These are phyloP conservation scores for Pachyramphus minor DNA, from an alignment of 2,113 vertebrate genomes.

Conservation along the genomic window DNA sequence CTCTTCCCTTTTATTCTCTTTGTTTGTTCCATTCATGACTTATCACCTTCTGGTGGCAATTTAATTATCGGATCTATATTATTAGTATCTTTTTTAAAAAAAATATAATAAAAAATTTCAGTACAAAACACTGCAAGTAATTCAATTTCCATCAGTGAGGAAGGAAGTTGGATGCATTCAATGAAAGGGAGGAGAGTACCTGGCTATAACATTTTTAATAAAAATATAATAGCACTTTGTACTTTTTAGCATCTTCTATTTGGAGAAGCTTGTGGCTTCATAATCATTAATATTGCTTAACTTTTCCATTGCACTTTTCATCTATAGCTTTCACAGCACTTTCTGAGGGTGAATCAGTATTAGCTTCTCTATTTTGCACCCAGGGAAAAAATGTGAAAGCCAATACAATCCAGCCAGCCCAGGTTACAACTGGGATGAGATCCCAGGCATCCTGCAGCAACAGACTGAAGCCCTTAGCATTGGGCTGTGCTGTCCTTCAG, in stretches of 20 bases:
- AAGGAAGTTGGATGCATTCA: conserved; percentile 54
- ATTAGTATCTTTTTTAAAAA: conserved; percentile 35
- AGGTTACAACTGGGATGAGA: neutral
- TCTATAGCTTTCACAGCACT: neutral
- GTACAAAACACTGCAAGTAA: conserved; percentile 63
- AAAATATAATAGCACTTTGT: conserved; percentile 53
- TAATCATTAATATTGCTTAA: conserved; percentile 49
- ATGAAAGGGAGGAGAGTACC: conserved; percentile 53
- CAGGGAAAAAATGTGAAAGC: neutral
- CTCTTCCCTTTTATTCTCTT: conserved; percentile 61
- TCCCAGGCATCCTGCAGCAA: neutral
- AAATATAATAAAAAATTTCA: conserved; percentile 49
- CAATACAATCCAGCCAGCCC: neutral
- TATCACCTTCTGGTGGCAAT: conserved; percentile 69
- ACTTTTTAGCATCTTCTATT: conserved; percentile 46
- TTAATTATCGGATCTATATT: conserved; percentile 69
- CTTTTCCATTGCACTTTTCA: conserved; percentile 6
- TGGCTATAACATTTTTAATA: conserved; percentile 61
- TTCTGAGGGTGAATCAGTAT: neutral
- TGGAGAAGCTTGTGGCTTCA: neutral
- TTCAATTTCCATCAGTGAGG: conserved; percentile 61
- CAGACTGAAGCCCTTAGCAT: neutral
- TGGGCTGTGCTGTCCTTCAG: neutral
- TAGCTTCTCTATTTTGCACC: neutral
- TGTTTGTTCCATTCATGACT: conserved; percentile 69